These are phyloP conservation scores for Scrobipalpa atriplicella DNA, from an alignment of 2,888 invertebrate genomes.

Conservation along the genomic window DNA sequence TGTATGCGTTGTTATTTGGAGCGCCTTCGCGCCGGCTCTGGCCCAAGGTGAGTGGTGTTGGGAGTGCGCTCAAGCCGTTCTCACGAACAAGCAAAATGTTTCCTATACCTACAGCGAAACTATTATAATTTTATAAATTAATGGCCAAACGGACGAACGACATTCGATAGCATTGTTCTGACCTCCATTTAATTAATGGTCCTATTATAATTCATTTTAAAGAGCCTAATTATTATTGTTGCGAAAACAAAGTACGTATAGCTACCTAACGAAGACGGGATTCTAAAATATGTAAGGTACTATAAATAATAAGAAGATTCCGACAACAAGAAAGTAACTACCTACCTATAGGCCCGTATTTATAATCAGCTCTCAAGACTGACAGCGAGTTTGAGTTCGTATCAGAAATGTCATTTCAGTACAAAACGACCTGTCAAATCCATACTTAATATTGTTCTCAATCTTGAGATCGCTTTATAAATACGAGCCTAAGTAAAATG, in stretches of 20 bases:
- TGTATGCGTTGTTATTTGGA: constrained; percentile 72
- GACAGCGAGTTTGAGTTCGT: too few relatives aligned
- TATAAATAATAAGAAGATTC: too few relatives aligned
- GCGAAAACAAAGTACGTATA: neutral
- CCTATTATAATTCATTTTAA: neutral
- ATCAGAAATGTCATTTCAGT: too few relatives aligned
- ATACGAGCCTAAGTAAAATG: too few relatives aligned
- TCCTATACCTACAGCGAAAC: constrained; percentile 35
- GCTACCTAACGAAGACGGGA: too few relatives aligned
- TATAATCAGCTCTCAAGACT: too few relatives aligned
- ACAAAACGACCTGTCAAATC: too few relatives aligned
- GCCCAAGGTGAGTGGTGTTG: constrained; percentile 72
- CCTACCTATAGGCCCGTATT: too few relatives aligned
- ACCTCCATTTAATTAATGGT: neutral
- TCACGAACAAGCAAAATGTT: constrained; percentile 55
- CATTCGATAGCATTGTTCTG: neutral
- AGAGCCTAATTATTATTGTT: neutral
- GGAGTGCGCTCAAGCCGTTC: neutral
- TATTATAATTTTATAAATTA: neutral
- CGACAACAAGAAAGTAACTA: too few relatives aligned
- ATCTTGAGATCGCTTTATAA: too few relatives aligned
- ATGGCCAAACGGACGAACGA: neutral
- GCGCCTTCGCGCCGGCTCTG: constrained; percentile 66
- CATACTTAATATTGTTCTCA: too few relatives aligned
- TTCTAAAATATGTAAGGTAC: too few relatives aligned